phyloP scores from a whole-genome alignment of 2,888 invertebrate species.

The Piscicola geometra region DNA sequence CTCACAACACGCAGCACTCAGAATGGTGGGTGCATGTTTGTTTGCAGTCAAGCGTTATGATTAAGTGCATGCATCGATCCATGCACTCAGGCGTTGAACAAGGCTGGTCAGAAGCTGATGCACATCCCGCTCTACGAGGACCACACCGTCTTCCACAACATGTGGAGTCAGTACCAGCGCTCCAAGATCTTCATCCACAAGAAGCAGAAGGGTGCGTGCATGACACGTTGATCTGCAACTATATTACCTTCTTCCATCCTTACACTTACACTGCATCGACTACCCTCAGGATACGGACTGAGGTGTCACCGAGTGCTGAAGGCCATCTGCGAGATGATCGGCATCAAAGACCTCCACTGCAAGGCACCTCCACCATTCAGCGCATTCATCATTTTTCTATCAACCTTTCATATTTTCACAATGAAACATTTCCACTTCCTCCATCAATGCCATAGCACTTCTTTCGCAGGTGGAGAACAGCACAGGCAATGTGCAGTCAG shows the following conservation, averaged over 20 bases:
- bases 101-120: slow-evolving; percentile 80
- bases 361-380: slow-evolving; percentile 61
- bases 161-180: slow-evolving; percentile 47
- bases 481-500: slow-evolving; percentile 69
- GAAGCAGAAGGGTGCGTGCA: slow-evolving; percentile 47
- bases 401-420: no score
- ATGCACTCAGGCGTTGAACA: slow-evolving; percentile 74
- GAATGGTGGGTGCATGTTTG: no score
- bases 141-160: slow-evolving; percentile 64
- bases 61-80: no score
- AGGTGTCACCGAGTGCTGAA: slow-evolving; percentile 80
- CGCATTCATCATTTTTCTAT: no score
- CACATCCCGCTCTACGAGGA: slow-evolving; percentile 76
- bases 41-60: no score
- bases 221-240: no score
- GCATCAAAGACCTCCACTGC: slow-evolving; percentile 75
- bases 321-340: slow-evolving; percentile 76
- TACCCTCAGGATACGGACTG: slow-evolving; percentile 75
- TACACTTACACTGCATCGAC: no score
- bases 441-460: no score
- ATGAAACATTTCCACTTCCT: no score
- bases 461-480: slow-evolving; percentile 68
- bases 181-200: slow-evolving; percentile 48
- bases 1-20: slow-evolving; percentile 45
- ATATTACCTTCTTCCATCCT: no score